phyloP scores from a whole-genome alignment of 2,888 invertebrate species.

The Ophion obscuratus region DNA sequence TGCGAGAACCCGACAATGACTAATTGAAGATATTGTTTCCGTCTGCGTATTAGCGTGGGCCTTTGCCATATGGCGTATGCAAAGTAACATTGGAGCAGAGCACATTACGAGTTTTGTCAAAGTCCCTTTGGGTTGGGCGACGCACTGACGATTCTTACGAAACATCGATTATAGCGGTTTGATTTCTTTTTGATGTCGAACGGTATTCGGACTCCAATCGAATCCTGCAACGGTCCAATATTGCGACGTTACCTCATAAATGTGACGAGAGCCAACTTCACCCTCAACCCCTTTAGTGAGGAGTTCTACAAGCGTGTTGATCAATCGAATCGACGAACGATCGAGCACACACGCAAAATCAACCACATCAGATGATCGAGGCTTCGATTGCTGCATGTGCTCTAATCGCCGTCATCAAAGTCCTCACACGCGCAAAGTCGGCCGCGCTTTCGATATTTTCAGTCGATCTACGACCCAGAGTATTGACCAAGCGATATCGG shows the following conservation, averaged over 20 bases:
- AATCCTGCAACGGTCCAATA: background rate
- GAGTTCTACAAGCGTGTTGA: conserved; percentile 20
- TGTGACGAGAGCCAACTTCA: conserved; percentile 17
- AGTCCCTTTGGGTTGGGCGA: no score
- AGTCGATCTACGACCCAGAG: conserved; percentile 18
- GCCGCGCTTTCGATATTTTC: conserved; percentile 53
- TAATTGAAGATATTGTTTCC: background rate
- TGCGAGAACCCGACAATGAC: background rate
- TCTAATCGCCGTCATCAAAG: conserved; percentile 62
- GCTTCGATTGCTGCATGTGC: conserved; percentile 46
- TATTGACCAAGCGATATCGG: conserved; percentile 9
- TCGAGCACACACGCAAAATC: conserved; percentile 37
- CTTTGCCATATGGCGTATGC: no score
- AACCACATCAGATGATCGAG: conserved; percentile 59
- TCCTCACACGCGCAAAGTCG: background rate
- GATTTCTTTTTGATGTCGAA: background rate
- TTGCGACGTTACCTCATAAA: background rate
- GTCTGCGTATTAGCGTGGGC: background rate
- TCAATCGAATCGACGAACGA: conserved; percentile 30
- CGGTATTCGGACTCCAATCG: background rate
- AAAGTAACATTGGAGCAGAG: background rate
- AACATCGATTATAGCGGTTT: background rate
- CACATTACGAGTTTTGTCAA: background rate
- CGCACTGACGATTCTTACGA: background rate
- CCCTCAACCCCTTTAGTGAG: background rate